Base-by-base conservation (phyloP, 2,888 invertebrate genomes). In the Doris montereyensis region DNA sequence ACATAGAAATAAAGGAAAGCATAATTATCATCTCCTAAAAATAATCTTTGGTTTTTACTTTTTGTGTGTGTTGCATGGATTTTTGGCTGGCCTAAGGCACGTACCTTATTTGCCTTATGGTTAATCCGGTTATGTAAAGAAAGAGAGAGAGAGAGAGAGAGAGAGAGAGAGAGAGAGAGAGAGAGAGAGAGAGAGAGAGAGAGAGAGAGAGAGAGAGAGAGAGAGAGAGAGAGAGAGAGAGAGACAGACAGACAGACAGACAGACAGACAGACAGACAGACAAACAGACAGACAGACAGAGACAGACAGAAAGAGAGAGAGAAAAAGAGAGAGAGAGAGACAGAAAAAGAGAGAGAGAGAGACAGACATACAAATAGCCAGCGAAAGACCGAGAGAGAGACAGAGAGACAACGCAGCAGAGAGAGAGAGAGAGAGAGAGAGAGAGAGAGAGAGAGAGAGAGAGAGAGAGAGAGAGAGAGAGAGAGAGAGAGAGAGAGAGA, bases 261-360 rank as follows among this genome's bases (percentile, higher is more conserved):
- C 5, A 62, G 21, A 24, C 4, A 62, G 62, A 62, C 10, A 17
- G 62, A 62, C n/a, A 8, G 13, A 62, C n/a, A 62, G n/a, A n/a
- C n/a, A n/a, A n/a, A n/a, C n/a, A n/a, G n/a, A n/a, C n/a, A n/a
- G n/a, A n/a, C n/a, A n/a, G n/a, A n/a, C n/a, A n/a, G n/a, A n/a
- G n/a, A n/a, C n/a, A n/a, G n/a, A n/a, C n/a, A n/a, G n/a, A n/a
- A 24, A 62, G 62, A 62, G 13, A 62, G 62, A 62, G 8, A 21
- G 62, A 62, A 24, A 62, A 24, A 62, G 13, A 62, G 62, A 62
- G 62, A 62, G 62, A 62, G 62, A 62, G 62, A 62, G 62, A 62
- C n/a, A 62, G 62, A 62, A 24, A 62, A 24, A 62, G 8, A 62
- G 62, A 62, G 62, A 62, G 62, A 62, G 62, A 62, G 62, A 62